phyloP scores from a whole-genome alignment of 1,140 invertebrate genomes.

The Aleiodes sp. region DNA sequence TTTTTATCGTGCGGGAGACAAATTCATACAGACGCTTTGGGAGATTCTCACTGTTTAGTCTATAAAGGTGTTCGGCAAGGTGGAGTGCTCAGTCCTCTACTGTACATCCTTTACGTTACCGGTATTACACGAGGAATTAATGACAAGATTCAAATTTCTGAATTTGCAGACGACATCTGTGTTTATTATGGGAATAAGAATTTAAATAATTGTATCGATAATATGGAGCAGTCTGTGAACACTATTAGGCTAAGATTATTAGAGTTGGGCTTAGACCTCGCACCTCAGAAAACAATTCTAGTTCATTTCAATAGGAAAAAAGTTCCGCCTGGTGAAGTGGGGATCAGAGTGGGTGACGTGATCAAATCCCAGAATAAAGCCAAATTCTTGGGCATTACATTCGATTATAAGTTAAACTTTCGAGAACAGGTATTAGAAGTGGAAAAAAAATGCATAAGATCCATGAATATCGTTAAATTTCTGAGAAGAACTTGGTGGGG shows the following conservation, averaged over 20 bases:
- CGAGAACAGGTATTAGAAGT: not conserved
- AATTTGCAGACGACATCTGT: constrained; percentile 32
- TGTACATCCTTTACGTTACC: not conserved
- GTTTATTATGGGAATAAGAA: constrained; percentile 11
- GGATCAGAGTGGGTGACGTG: not conserved
- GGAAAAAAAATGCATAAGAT: not conserved
- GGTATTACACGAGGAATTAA: constrained; percentile 1
- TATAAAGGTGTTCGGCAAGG: constrained; percentile 37
- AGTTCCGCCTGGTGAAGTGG: not conserved
- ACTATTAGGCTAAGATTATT: constrained; percentile 16
- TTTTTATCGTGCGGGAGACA: not conserved
- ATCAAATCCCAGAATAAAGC: constrained; percentile 14
- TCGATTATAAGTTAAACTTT: constrained; percentile 26
- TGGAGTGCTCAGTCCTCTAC: constrained; percentile 16
- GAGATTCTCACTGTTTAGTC: too few species aligned
- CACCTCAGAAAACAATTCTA: constrained; percentile 19
- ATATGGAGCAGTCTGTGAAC: constrained; percentile 9
- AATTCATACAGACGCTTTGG: not conserved
- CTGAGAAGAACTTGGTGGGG: constrained; percentile 43
- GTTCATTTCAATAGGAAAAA: constrained; percentile 31
- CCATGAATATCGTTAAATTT: constrained; percentile 28
- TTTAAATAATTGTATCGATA: not conserved
- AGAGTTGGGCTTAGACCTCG: constrained; percentile 21
- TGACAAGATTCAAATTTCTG: constrained; percentile 7
- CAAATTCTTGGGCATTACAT: constrained; percentile 37